Evolutionary conservation across 2,888 invertebrate species (phyloP).

Genomic region (Diplolepis rosae): DNA sequence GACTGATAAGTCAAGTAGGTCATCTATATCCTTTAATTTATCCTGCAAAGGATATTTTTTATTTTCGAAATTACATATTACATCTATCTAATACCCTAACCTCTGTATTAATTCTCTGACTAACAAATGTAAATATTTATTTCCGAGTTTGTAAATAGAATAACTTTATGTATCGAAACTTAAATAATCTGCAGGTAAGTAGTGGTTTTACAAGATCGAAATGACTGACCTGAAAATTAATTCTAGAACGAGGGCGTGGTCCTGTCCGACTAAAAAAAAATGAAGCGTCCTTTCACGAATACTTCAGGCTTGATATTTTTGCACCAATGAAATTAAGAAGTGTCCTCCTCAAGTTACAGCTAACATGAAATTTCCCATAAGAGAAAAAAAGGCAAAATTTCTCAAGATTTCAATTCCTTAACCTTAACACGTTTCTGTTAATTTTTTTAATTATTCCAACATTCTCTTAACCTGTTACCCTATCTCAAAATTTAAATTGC

Average conservation of each 20-base stretch:
- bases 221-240: slow-evolving; percentile 47
- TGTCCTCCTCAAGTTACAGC: slow-evolving; percentile 36
- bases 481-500: neutral
- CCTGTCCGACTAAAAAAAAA: slow-evolving; percentile 39
- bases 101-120: too few relatives aligned
- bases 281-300: slow-evolving; percentile 49
- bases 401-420: slow-evolving; percentile 3
- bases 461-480: neutral
- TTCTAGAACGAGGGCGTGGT: slow-evolving; percentile 50
- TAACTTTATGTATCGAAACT: neutral
- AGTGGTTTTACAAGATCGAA: slow-evolving; percentile 2
- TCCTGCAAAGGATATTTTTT: neutral
- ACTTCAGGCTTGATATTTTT: slow-evolving; percentile 33
- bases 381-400: neutral
- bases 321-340: slow-evolving; percentile 34
- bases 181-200: neutral
- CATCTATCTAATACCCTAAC: too few relatives aligned
- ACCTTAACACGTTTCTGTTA: neutral
- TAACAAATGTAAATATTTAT: neutral
- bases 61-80: too few relatives aligned
- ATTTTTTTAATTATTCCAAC: too few relatives aligned
- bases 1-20: slow-evolving; percentile 13
- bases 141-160: neutral
- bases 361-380: slow-evolving; percentile 26
- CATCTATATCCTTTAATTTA: neutral